A percentile compares a stretch with the other conserved stretches of the same genome.
These are phyloP conservation scores for Mythimna albipuncta DNA, from an alignment of 2,888 invertebrate genomes.

Conservation along the genomic window DNA sequence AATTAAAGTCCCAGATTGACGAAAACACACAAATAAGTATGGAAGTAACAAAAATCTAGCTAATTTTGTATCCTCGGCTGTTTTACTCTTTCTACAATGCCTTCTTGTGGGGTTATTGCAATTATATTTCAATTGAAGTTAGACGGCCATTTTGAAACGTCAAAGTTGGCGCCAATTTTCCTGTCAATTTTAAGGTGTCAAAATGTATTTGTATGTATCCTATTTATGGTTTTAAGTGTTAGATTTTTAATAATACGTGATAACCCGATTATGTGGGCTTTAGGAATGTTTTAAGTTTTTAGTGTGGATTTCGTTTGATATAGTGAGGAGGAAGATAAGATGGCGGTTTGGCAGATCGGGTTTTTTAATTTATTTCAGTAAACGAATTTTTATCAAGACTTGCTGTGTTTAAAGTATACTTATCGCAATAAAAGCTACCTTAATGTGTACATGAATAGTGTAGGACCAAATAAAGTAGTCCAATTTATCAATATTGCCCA, in stretches of 20 bases:
- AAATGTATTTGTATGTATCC: slow-evolving; percentile 57
- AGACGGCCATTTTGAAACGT: slow-evolving; percentile 71
- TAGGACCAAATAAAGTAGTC: slow-evolving; percentile 50
- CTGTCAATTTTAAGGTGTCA: slow-evolving; percentile 66
- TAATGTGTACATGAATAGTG: slow-evolving; percentile 43
- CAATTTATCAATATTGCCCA: slow-evolving; percentile 52
- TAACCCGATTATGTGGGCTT: slow-evolving; percentile 36
- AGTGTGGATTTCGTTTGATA: slow-evolving; percentile 28
- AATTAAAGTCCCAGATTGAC: slow-evolving; percentile 87
- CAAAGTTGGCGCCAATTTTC: slow-evolving; percentile 68
- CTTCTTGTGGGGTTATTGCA: slow-evolving; percentile 69
- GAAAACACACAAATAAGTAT: slow-evolving; percentile 55
- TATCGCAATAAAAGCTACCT: slow-evolving; percentile 55
- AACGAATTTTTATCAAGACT: slow-evolving; percentile 64
- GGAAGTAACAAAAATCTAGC: slow-evolving; percentile 64
- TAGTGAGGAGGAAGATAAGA: not conserved
- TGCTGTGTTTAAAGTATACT: slow-evolving; percentile 55
- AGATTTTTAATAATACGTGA: slow-evolving; percentile 43
- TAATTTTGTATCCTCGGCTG: slow-evolving; percentile 66
- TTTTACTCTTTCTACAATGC: slow-evolving; percentile 73
- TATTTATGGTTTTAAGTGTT: slow-evolving; percentile 50
- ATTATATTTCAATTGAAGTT: slow-evolving; percentile 67
- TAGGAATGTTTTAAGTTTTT: slow-evolving; percentile 34
- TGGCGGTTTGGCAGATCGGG: slow-evolving; percentile 28
- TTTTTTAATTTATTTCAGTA: slow-evolving; percentile 41